Base-by-base conservation (phyloP, 2,888 invertebrate species). In the Lycia hirtaria region DNA sequence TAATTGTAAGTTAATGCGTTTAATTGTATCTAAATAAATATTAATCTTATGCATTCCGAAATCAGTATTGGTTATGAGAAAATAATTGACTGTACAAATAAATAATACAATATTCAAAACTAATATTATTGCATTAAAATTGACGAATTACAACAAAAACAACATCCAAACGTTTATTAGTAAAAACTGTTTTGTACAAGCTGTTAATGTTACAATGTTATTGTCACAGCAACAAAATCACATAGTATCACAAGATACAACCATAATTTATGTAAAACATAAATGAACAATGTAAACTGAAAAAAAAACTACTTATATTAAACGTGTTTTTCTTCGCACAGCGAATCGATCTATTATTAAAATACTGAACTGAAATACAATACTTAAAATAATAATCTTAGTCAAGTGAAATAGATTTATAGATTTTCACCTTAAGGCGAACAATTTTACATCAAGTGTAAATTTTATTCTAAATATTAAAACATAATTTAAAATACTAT, bases 201-300 rank as follows among this genome's bases (percentile, higher is more conserved):
- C 56, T 35, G 60, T 67, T 63, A 67, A 53, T 33, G 37, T 41
- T 51, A 60, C 54, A 78, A 35, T 35, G 14, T 35, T 47, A 80
- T 76, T 64, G 84, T 90, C 90, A 91, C 90, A 91, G 89, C 88
- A 88, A 88, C 79, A 77, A 75, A 86, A 91, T 90, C 90, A 91
- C 90, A 83, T 80, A 62, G 87, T 88, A 88, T 87, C 85, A 74
- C 74, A 64, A 69, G 80, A 87, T 85, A 88, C 83, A 47, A 35
- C 24, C 47, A 66, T 73, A 69, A 50, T 37, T 60, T 52, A 22
- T 45, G 35, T 35, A 35, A 47, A 63, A 63, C 35, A 62, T 47
- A 54, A 62, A 76, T 73, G 69, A 72, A 77, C 78, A 72, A 80
- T 76, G 76, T 74, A 75, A 73, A 73, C 68, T 66, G 68, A 71